Percentiles rank a stretch among this genome's conserved stretches.
Conservation (phyloP, 53 echinoderm and acorn worm genomes). For the Actinopyga echinites region DNA sequence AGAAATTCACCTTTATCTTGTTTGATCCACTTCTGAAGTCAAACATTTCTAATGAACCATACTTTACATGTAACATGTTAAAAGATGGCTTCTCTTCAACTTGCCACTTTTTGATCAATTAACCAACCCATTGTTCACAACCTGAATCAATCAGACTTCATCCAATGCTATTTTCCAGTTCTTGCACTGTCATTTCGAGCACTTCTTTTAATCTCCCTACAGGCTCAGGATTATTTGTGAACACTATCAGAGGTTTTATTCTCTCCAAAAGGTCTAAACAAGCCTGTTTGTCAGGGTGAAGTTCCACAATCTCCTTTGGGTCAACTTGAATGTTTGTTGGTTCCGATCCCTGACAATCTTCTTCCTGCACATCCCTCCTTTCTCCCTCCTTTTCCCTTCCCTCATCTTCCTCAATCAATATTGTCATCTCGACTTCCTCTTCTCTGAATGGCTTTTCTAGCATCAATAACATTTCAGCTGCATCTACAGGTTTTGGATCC, state of each 20-base stretch:
- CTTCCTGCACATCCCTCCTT: background rate
- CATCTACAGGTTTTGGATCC: background rate
- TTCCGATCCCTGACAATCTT: background rate
- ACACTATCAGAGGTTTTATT: background rate
- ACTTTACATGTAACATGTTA: no score
- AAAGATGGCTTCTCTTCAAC: no score
- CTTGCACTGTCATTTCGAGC: background rate
- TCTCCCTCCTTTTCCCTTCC: background rate
- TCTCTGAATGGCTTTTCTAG: background rate
- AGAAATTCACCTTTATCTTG: no score
- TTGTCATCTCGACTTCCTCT: background rate
- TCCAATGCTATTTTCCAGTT: slow-evolving; percentile 3
- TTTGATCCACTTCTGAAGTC: no score
- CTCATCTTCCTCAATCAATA: background rate
- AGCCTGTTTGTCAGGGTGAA: slow-evolving; percentile 1
- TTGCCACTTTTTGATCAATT: no score
- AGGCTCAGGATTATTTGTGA: background rate
- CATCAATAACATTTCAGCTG: background rate
- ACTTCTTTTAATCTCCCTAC: background rate
- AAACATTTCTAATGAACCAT: no score
- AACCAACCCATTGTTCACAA: no score
- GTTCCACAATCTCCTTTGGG: background rate
- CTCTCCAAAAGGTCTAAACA: slow-evolving; percentile 14
- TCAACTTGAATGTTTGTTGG: background rate
- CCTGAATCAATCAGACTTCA: background rate